Percentiles rank a stretch among this genome's conserved stretches.
Conservation (phyloP, 2,113 vertebrate genomes). For the Thryonomys swinderianus region DNA sequence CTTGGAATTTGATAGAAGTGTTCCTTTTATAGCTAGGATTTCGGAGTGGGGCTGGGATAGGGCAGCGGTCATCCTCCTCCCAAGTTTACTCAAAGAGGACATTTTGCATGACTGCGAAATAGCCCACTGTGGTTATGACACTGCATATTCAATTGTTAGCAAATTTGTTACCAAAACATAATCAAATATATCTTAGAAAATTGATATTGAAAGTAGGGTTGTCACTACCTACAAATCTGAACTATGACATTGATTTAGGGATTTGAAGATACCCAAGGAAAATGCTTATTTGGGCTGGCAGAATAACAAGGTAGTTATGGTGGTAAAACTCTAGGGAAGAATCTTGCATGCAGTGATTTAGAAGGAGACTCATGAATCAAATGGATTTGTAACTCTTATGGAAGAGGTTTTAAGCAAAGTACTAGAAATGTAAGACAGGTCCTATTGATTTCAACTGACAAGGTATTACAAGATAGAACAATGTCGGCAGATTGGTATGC, state of each 20-base stretch:
- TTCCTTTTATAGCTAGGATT: neutral
- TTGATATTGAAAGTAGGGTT: neutral
- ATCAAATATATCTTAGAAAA: neutral
- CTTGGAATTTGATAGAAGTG: neutral
- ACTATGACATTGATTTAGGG: neutral
- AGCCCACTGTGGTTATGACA: neutral
- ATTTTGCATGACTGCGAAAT: neutral
- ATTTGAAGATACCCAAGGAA: neutral
- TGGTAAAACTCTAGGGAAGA: neutral
- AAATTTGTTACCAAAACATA: constrained; percentile 18
- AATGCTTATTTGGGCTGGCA: neutral
- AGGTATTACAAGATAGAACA: constrained; percentile 6
- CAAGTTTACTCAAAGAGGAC: neutral
- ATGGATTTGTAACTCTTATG: neutral
- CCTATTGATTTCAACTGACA: constrained; percentile 12
- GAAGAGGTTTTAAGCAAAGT: neutral
- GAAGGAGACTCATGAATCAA: neutral
- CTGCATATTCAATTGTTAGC: neutral
- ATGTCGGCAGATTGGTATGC: neutral
- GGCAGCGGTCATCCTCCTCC: fast-evolving
- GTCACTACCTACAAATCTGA: neutral
- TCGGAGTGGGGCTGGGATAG: neutral
- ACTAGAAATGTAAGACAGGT: neutral
- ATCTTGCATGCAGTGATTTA: neutral
- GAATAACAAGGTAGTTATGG: neutral